Conservation (phyloP, 2,888 invertebrate genomes). For the Dione juno region DNA sequence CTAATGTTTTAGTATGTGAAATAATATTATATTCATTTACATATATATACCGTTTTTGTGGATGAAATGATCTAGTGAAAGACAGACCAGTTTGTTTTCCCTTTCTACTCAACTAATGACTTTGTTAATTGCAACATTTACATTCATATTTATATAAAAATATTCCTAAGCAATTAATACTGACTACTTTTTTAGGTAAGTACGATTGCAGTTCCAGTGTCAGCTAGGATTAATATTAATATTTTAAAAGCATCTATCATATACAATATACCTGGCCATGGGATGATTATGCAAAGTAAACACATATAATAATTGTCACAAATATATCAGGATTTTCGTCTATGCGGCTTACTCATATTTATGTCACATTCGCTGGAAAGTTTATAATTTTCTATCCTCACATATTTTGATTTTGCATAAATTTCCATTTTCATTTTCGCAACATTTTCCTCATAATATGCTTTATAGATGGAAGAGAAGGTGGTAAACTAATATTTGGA, state of each 20-base stretch:
- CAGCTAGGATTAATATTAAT: not conserved
- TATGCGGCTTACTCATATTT: slow-evolving; percentile 15
- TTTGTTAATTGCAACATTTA: too few relatives aligned
- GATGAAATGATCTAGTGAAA: too few relatives aligned
- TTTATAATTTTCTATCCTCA: slow-evolving; percentile 22
- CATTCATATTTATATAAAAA: too few relatives aligned
- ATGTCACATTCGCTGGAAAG: slow-evolving; percentile 12
- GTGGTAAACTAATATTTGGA: slow-evolving; percentile 1
- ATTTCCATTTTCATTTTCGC: slow-evolving; percentile 17
- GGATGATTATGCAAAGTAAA: slow-evolving; percentile 23
- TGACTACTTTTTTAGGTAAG: not conserved
- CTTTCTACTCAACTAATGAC: too few relatives aligned
- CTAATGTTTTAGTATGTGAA: not conserved
- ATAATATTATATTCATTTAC: not conserved
- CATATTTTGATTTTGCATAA: slow-evolving; percentile 22
- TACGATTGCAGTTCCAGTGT: not conserved
- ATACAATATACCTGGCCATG: not conserved
- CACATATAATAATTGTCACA: slow-evolving; percentile 13
- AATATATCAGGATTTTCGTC: slow-evolving; percentile 19
- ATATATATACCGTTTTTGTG: too few relatives aligned
- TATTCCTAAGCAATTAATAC: not conserved
- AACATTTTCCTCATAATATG: slow-evolving; percentile 11
- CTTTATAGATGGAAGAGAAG: not conserved
- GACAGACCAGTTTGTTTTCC: too few relatives aligned
- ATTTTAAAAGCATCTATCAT: not conserved